Percentiles rank a stretch among this genome's conserved stretches.
Evolutionary conservation across 1,140 invertebrate species (phyloP).

Genomic region (Zelostemma sp.): DNA sequence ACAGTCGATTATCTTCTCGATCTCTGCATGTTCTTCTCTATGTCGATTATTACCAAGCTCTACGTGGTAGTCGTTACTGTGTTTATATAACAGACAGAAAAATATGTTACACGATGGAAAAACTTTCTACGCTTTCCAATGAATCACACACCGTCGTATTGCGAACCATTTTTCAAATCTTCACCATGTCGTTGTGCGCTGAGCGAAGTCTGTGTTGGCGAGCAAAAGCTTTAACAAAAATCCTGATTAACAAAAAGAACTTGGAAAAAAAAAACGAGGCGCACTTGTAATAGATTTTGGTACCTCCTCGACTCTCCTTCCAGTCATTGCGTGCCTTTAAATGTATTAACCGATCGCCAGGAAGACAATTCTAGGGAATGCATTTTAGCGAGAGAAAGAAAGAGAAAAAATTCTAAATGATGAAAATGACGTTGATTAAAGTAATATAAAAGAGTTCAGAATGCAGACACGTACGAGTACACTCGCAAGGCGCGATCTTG

Average conservation of each 20-base stretch:
- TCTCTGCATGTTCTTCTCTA: constrained; percentile 45
- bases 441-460: constrained; percentile 23
- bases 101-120: constrained; percentile 4
- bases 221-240: constrained; percentile 11
- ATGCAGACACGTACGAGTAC: constrained; percentile 28
- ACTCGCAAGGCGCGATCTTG: constrained; percentile 25
- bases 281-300: constrained; percentile 41
- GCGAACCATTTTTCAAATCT: constrained; percentile 21
- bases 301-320: constrained; percentile 58
- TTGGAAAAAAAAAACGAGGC: constrained; percentile 22
- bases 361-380: constrained; percentile 51
- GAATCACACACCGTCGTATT: constrained; percentile 20
- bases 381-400: constrained; percentile 27
- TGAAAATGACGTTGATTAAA: constrained; percentile 23
- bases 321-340: constrained; percentile 63
- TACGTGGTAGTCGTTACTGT: constrained; percentile 34
- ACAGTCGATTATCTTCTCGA: constrained; percentile 39
- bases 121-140: constrained; percentile 15
- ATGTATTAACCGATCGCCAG: constrained; percentile 53
- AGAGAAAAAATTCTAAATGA: constrained; percentile 20
- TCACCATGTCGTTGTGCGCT: constrained; percentile 11
- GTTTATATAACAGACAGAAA: constrained; percentile 12
- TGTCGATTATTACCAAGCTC: constrained; percentile 40
- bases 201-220: constrained; percentile 10
- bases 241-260: background rate